Percentiles rank a stretch among this genome's conserved stretches.
These are phyloP conservation scores for Hippocampus comes DNA, from an alignment of 2,113 vertebrate genomes.

Conservation along the genomic window DNA sequence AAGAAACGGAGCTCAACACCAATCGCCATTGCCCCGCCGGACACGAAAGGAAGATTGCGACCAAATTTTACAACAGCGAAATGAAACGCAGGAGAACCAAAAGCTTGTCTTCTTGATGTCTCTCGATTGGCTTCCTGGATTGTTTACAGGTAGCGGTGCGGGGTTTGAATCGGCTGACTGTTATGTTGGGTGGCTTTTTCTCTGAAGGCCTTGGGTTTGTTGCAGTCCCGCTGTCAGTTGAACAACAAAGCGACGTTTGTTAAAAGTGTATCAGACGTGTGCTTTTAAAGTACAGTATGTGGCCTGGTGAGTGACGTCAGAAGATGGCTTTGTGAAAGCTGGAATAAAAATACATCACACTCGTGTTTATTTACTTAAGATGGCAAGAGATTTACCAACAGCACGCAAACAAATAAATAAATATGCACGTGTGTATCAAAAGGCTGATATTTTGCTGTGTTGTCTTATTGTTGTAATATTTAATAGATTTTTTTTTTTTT, in stretches of 20 bases:
- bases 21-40: slow-evolving; percentile 78
- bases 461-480: too few relatives aligned
- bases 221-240: neutral
- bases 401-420: too few relatives aligned
- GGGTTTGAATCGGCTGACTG: neutral
- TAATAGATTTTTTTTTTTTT: too few relatives aligned
- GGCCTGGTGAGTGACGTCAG: too few relatives aligned
- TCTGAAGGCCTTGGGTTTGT: neutral
- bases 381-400: too few relatives aligned
- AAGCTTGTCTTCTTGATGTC: slow-evolving; percentile 63
- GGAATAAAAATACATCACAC: neutral
- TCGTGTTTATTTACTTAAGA: neutral
- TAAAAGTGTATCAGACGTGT: too few relatives aligned
- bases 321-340: too few relatives aligned
- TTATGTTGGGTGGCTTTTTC: neutral
- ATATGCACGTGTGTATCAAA: too few relatives aligned
- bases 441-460: too few relatives aligned
- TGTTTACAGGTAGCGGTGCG: slow-evolving; percentile 31
- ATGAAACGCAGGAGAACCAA: slow-evolving; percentile 75
- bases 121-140: neutral
- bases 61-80: slow-evolving; percentile 75
- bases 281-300: too few relatives aligned
- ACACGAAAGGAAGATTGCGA: slow-evolving; percentile 82
- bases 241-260: neutral
- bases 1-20: slow-evolving; percentile 78